A percentile compares a stretch with the other conserved stretches of the same genome.
These are phyloP conservation scores for Porites lobata DNA, from an alignment of 92 coral and sea anemone species.

Conservation along the genomic window DNA sequence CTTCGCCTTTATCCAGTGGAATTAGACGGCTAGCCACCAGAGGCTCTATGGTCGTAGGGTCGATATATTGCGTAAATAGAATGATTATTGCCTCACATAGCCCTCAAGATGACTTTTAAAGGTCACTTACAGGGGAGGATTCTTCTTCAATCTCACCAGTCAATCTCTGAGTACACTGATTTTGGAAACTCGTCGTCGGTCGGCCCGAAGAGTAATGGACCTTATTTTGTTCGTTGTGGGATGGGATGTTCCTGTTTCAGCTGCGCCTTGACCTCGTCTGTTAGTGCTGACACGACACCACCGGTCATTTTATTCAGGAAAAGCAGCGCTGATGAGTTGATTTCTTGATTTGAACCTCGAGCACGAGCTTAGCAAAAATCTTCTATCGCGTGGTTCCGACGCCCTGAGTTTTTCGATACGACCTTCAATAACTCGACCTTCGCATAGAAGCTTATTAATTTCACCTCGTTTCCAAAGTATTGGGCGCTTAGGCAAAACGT, in stretches of 20 bases:
- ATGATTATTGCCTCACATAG: no score
- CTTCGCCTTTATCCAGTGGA: slow-evolving; percentile 53
- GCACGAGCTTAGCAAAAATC: slow-evolving; percentile 33
- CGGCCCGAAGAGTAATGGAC: no score
- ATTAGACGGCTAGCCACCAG: slow-evolving; percentile 51
- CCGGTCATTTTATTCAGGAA: neutral
- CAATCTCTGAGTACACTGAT: no score
- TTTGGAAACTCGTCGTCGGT: no score
- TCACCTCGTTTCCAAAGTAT: slow-evolving; percentile 64
- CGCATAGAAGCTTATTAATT: slow-evolving; percentile 48
- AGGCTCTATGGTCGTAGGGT: slow-evolving; percentile 51
- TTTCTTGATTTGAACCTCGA: slow-evolving; percentile 20
- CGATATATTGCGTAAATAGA: no score
- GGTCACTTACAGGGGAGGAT: no score
- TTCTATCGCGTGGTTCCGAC: slow-evolving; percentile 14
- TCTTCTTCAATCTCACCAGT: no score
- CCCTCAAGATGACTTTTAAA: no score
- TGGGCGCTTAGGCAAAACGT: no score
- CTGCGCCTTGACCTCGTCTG: slow-evolving; percentile 1
- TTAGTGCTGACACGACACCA: neutral
- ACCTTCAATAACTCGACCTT: slow-evolving; percentile 55
- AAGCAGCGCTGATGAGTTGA: neutral
- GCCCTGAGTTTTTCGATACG: slow-evolving; percentile 34
- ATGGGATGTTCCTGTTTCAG: slow-evolving; percentile 20
- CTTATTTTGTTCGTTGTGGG: slow-evolving; percentile 3